Evolutionary conservation across 1,140 invertebrate species (phyloP).

Genomic region (Ptiloglossa arizonensis): DNA sequence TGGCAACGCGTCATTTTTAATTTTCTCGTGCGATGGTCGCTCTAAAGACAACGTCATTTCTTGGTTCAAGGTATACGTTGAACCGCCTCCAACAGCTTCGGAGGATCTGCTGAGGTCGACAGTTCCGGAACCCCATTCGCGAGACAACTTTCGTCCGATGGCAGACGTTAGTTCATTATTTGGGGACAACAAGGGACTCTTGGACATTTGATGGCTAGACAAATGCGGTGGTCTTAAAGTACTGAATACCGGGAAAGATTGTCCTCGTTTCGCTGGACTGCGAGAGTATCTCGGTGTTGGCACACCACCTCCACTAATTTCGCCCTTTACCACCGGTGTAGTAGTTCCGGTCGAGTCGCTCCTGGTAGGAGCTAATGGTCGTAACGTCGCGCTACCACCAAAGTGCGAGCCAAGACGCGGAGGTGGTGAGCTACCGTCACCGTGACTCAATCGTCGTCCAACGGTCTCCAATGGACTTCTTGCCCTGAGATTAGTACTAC

Average conservation of each 20-base stretch:
- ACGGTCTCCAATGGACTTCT: slow-evolving; percentile 79
- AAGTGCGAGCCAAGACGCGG: slow-evolving; percentile 71
- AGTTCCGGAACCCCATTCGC: slow-evolving; percentile 79
- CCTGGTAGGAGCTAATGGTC: slow-evolving; percentile 69
- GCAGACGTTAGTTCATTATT: slow-evolving; percentile 77
- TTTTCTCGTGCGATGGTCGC: slow-evolving; percentile 62
- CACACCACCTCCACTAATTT: slow-evolving; percentile 43
- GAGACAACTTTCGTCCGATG: slow-evolving; percentile 76
- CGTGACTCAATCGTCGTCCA: slow-evolving; percentile 78
- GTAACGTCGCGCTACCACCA: slow-evolving; percentile 74
- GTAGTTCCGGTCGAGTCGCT: slow-evolving; percentile 72
- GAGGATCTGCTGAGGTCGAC: slow-evolving; percentile 76
- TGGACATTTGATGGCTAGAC: slow-evolving; percentile 67
- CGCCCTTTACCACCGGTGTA: slow-evolving; percentile 33
- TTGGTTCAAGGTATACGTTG: slow-evolving; percentile 67
- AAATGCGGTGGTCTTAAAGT: slow-evolving; percentile 73
- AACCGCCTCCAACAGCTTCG: slow-evolving; percentile 71
- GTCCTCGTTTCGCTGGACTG: slow-evolving; percentile 79
- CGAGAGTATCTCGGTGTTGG: slow-evolving; percentile 74
- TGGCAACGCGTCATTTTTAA: slow-evolving; percentile 62
- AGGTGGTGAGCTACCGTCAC: slow-evolving; percentile 77
- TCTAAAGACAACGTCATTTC: slow-evolving; percentile 67
- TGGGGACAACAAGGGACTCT: slow-evolving; percentile 77
- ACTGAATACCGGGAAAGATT: slow-evolving; percentile 79
- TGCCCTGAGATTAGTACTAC: slow-evolving; percentile 78